phyloP scores from a whole-genome alignment of 2,797 vertebrate genomes.

The Spinus pinus region DNA sequence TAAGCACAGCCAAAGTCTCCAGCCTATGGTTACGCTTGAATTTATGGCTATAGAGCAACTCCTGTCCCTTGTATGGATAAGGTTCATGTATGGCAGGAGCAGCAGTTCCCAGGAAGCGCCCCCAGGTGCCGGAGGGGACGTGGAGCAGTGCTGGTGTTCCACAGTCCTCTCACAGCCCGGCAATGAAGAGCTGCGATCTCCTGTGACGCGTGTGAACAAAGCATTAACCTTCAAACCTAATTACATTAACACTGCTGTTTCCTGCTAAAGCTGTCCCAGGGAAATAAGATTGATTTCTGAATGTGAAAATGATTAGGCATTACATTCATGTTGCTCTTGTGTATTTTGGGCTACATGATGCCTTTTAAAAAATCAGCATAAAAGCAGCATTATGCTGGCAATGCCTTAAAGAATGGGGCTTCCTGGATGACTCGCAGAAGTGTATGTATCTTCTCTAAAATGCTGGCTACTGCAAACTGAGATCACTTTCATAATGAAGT shows the following conservation, averaged over 20 bases:
- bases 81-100: rapidly evolving
- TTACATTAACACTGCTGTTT: background rate
- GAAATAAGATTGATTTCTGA: slow-evolving; percentile 21
- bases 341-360: background rate
- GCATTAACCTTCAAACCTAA: slow-evolving; percentile 7
- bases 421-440: background rate
- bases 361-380: background rate
- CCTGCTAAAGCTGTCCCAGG: background rate
- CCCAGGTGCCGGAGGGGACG: background rate
- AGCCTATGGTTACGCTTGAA: background rate
- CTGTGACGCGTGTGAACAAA: background rate
- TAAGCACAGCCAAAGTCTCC: background rate
- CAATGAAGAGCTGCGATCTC: background rate
- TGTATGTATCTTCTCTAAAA: background rate
- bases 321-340: background rate
- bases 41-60: background rate
- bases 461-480: background rate
- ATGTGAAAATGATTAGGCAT: background rate
- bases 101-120: background rate
- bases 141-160: background rate
- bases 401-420: background rate
- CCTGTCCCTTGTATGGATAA: background rate
- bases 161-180: background rate
- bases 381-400: background rate
- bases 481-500: background rate